Conservation (phyloP, 2,888 invertebrate species). For the Tribolium freemani region DNA sequence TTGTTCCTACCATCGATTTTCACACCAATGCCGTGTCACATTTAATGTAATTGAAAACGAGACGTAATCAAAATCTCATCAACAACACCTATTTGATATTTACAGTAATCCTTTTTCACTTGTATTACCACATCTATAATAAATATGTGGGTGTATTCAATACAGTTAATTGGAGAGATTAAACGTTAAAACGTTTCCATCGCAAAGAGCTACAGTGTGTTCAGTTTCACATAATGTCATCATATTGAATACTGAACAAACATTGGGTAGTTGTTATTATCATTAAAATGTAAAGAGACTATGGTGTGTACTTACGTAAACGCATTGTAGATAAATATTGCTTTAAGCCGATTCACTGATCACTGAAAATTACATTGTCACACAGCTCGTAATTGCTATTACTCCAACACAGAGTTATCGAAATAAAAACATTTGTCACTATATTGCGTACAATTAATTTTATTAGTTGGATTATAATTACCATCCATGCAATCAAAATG, state of each 20-base stretch:
- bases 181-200: too few species aligned
- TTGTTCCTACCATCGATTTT: not conserved
- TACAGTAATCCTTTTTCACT: not conserved
- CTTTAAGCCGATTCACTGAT: not conserved
- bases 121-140: too few species aligned
- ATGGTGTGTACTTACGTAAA: not conserved
- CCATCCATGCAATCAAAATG: too few species aligned
- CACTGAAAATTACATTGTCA: not conserved
- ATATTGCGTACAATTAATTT: not conserved
- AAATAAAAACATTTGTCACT: not conserved
- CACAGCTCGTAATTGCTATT: not conserved
- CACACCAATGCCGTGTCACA: not conserved
- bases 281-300: not conserved
- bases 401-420: not conserved
- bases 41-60: not conserved
- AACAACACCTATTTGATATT: not conserved
- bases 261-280: not conserved
- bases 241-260: not conserved
- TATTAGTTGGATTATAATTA: not conserved
- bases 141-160: too few species aligned
- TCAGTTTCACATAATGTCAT: not conserved
- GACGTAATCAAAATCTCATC: not conserved
- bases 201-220: not conserved
- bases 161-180: too few species aligned
- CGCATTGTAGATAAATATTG: not conserved